Evolutionary conservation across 2,797 vertebrate species (phyloP).

Genomic region (Aplochiton taeniatus): DNA sequence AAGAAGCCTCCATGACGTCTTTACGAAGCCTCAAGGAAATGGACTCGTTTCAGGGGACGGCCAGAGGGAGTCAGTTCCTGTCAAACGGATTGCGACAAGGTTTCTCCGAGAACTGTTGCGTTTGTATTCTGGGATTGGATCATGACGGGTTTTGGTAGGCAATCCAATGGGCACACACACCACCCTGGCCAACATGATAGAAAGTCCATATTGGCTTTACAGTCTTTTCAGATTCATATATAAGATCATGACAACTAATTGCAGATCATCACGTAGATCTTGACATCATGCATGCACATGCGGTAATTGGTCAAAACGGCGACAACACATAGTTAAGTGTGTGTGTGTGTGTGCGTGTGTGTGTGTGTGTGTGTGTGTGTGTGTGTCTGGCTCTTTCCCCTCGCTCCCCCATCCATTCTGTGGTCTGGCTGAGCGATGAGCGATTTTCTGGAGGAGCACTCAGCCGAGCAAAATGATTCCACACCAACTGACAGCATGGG

Average conservation of each 20-base stretch:
- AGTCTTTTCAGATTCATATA: too few species aligned
- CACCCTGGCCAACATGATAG: too few species aligned
- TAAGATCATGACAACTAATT: too few species aligned
- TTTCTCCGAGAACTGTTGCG: conserved; percentile 1
- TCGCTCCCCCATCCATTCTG: conserved; percentile 40
- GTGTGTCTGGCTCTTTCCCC: conserved; percentile 30
- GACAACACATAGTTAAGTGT: conserved; percentile 28
- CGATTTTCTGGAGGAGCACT: conserved; percentile 67
- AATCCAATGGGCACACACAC: conserved; percentile 28
- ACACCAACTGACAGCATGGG: conserved; percentile 55
- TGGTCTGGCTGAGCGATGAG: conserved; percentile 53
- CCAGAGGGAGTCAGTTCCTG: neutral
- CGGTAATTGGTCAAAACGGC: conserved; percentile 27
- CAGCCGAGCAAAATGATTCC: conserved; percentile 67
- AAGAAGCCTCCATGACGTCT: conserved; percentile 23
- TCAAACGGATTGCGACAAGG: neutral
- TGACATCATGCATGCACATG: too few species aligned
- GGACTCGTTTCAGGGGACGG: conserved; percentile 11
- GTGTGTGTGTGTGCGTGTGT: too few species aligned
- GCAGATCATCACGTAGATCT: too few species aligned
- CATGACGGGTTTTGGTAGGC: conserved; percentile 34
- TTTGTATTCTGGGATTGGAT: conserved; percentile 7
- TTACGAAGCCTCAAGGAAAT: conserved; percentile 39
- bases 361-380: neutral
- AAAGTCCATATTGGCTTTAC: too few species aligned